Evolutionary conservation across 2,113 vertebrate genomes (phyloP).

Genomic region (Myanophis thanlyinensis): DNA sequence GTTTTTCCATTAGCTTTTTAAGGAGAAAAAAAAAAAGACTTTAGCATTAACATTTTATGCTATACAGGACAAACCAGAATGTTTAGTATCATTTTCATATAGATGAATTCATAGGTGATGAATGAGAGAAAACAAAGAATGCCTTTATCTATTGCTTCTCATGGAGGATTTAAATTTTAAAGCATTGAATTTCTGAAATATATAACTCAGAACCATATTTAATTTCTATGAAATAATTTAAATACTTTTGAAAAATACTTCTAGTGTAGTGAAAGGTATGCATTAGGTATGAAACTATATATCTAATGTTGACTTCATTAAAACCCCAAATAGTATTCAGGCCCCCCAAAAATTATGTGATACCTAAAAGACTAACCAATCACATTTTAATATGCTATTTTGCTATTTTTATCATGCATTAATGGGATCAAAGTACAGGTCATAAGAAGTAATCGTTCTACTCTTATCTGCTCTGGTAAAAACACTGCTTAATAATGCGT

Average conservation of each 20-base stretch:
- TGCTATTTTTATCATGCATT: neutral
- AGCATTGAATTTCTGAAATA: neutral
- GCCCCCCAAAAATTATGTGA: neutral
- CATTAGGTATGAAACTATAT: neutral
- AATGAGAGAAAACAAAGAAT: neutral
- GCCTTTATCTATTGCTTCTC: neutral
- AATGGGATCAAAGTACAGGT: neutral
- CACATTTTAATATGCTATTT: neutral
- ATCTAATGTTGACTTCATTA: neutral
- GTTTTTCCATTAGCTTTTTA: neutral
- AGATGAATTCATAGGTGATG: neutral
- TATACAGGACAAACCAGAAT: neutral
- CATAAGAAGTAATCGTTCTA: neutral
- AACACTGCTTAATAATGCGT: neutral
- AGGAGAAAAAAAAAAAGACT: neutral
- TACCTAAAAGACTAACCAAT: neutral
- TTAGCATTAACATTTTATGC: neutral
- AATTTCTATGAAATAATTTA: neutral
- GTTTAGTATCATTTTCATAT: neutral
- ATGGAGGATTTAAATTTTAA: neutral
- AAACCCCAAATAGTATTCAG: neutral
- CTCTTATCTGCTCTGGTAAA: neutral
- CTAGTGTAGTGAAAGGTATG: neutral
- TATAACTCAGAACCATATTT: neutral
- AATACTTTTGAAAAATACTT: neutral